These are phyloP conservation scores for Heliconius congener DNA, from an alignment of 1,140 invertebrate species.

Conservation along the genomic window DNA sequence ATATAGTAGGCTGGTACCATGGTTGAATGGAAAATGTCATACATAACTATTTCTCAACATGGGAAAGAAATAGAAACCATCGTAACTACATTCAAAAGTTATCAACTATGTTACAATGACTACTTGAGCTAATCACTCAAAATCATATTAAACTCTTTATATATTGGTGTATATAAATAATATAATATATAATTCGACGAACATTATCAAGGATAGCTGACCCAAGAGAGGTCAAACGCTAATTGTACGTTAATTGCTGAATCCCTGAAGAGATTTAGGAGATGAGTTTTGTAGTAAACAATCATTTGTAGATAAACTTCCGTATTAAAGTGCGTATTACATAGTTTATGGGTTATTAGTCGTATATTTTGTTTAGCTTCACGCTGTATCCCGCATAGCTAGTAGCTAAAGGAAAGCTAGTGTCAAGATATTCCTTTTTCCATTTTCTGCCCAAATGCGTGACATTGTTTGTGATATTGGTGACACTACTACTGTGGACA, in stretches of 20 bases:
- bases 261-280: slow-evolving; percentile 19
- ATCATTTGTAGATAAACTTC: slow-evolving; percentile 6
- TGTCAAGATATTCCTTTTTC: not conserved
- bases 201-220: not conserved
- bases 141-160: too few relatives aligned
- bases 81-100: too few relatives aligned
- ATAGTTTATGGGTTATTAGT: not conserved
- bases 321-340: not conserved
- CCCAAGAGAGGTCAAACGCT: slow-evolving; percentile 17
- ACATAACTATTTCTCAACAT: too few relatives aligned
- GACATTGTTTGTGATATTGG: too few relatives aligned
- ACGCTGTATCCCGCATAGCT: too few relatives aligned
- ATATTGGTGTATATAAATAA: not conserved
- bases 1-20: too few relatives aligned
- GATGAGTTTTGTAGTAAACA: slow-evolving; percentile 21
- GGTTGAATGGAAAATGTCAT: too few relatives aligned
- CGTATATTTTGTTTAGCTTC: not conserved
- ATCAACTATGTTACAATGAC: too few relatives aligned
- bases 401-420: not conserved
- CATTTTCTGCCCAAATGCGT: not conserved
- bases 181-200: not conserved
- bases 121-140: too few relatives aligned
- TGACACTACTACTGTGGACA: too few relatives aligned
- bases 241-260: slow-evolving; percentile 14
- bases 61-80: too few relatives aligned